phyloP scores from a whole-genome alignment of 2,113 vertebrate genomes.

The Alethe castanea region DNA sequence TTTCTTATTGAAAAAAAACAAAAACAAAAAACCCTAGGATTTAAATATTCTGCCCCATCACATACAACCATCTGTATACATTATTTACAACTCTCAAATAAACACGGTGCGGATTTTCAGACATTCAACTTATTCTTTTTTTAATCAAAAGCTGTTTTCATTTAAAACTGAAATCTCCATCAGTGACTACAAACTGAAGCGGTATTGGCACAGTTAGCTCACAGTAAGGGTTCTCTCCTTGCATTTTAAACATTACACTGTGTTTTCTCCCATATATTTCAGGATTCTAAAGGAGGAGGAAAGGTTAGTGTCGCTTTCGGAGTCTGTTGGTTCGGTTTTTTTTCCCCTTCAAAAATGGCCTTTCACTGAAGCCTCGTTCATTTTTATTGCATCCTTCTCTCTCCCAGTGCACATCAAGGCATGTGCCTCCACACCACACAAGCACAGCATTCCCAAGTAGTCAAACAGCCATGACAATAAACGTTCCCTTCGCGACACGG shows the following conservation, averaged over 20 bases:
- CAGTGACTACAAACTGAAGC: constrained; percentile 34
- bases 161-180: constrained; percentile 20
- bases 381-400: background rate
- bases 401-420: background rate
- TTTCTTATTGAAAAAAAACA: constrained; percentile 69
- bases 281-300: background rate
- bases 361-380: background rate
- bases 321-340: background rate
- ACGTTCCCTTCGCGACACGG: background rate
- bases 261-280: background rate
- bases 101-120: constrained; percentile 66
- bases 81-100: constrained; percentile 82
- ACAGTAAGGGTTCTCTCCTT: constrained; percentile 35
- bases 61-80: constrained; percentile 76
- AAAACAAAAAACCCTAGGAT: constrained; percentile 59
- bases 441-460: background rate
- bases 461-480: constrained; percentile 39
- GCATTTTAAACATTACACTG: background rate
- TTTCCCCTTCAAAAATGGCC: background rate
- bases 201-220: constrained; percentile 63
- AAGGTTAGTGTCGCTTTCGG: background rate
- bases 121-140: constrained; percentile 53
- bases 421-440: constrained; percentile 7
- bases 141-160: constrained; percentile 36
- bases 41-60: constrained; percentile 78